Percentiles rank a stretch among this genome's conserved stretches.
Evolutionary conservation across 1,140 invertebrate genomes (phyloP).

Genomic region (Drosophila melanica): DNA sequence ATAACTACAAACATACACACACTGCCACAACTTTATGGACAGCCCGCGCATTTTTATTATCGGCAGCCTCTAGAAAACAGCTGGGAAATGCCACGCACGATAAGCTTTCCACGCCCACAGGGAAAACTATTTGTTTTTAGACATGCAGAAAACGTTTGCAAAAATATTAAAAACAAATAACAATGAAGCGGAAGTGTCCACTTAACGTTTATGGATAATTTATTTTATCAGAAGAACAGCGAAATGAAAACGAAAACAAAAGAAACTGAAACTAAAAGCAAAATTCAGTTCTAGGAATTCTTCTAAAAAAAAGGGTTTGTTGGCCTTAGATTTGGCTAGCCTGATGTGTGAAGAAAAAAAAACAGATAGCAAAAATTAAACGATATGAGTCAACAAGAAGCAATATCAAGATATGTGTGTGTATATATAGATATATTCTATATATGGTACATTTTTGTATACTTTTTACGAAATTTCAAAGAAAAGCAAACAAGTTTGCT

Average conservation of each 20-base stretch:
- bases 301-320: slow-evolving; percentile 9
- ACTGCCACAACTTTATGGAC: background rate
- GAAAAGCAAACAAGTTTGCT: slow-evolving; percentile 79
- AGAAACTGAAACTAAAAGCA: slow-evolving; percentile 5
- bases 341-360: slow-evolving; percentile 1
- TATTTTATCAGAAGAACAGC: slow-evolving; percentile 6
- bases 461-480: slow-evolving; percentile 48
- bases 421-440: slow-evolving; percentile 27
- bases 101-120: background rate
- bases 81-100: slow-evolving; percentile 5
- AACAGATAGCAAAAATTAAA: slow-evolving; percentile 3
- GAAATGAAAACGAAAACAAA: slow-evolving; percentile 26
- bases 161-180: slow-evolving; percentile 29
- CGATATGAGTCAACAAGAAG: slow-evolving; percentile 41
- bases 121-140: slow-evolving; percentile 6
- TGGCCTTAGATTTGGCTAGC: background rate
- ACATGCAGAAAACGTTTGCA: slow-evolving; percentile 17
- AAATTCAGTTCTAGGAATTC: slow-evolving; percentile 26
- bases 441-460: slow-evolving; percentile 24
- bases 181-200: slow-evolving; percentile 2
- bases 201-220: slow-evolving; percentile 1
- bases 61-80: slow-evolving; percentile 14
- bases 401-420: slow-evolving; percentile 17
- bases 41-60: slow-evolving; percentile 27
- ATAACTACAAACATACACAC: too few relatives aligned